A percentile compares a stretch with the other conserved stretches of the same genome.
Conservation (phyloP, 2,888 invertebrate genomes). For the Habrosyne pyritoides region DNA sequence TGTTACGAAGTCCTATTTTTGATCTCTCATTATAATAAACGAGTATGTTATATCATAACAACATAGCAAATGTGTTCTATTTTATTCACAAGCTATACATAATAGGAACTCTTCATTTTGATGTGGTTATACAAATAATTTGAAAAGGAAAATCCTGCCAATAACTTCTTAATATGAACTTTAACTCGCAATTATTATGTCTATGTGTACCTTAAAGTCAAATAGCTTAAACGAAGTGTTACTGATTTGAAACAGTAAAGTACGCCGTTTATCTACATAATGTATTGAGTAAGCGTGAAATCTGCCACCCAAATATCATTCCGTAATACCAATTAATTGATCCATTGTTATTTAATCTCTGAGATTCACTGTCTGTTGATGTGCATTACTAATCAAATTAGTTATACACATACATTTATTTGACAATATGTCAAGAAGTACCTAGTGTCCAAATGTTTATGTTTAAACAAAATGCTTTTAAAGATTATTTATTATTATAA, state of each 20-base stretch:
- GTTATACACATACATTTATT: not conserved
- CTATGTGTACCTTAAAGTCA: too few relatives aligned
- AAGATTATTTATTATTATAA: too few relatives aligned
- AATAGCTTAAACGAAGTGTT: not conserved
- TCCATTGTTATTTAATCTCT: not conserved
- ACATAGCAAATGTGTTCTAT: not conserved
- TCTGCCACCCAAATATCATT: not conserved
- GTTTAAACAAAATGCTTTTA: too few relatives aligned
- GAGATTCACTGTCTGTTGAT: not conserved
- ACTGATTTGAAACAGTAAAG: slow-evolving; percentile 3
- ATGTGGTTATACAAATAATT: not conserved
- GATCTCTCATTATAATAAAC: not conserved
- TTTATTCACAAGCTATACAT: not conserved
- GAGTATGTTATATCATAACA: not conserved
- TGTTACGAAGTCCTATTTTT: slow-evolving; percentile 19
- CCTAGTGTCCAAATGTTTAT: not conserved
- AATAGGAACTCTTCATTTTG: not conserved
- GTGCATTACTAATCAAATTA: too few relatives aligned
- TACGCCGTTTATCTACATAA: not conserved
- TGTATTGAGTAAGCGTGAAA: not conserved
- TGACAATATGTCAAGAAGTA: not conserved
- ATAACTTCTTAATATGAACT: too few relatives aligned
- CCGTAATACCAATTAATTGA: not conserved
- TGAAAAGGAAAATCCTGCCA: too few relatives aligned
- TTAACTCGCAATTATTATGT: too few relatives aligned